Conservation (phyloP, 1,140 invertebrate species). For the Dinoponera quadriceps region DNA sequence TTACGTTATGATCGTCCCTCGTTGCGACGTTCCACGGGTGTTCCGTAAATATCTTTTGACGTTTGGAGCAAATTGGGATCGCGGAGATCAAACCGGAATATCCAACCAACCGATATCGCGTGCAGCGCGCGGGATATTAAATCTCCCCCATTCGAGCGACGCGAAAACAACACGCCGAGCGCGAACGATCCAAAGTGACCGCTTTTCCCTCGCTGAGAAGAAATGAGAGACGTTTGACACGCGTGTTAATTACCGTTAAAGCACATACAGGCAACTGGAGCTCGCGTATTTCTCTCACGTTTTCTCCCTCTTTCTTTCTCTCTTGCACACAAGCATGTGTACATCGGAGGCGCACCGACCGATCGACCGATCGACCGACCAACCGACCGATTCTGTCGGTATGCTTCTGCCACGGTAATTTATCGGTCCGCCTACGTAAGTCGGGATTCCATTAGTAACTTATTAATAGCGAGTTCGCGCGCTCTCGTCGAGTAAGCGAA, state of each 20-base stretch:
- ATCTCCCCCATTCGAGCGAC: not conserved
- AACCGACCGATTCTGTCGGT: constrained; percentile 43
- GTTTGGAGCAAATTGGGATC: too few relatives aligned
- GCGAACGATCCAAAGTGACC: not conserved
- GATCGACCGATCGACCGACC: not conserved
- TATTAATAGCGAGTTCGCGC: constrained; percentile 76
- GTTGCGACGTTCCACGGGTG: too few relatives aligned
- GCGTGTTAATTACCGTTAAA: constrained; percentile 66
- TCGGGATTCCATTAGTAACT: constrained; percentile 80
- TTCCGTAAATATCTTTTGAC: too few relatives aligned
- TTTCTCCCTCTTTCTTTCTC: too few relatives aligned
- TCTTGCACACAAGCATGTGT: too few relatives aligned
- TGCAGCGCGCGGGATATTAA: not conserved
- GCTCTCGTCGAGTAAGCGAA: not conserved
- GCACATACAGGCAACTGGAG: not conserved
- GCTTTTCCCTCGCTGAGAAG: not conserved
- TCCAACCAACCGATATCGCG: too few relatives aligned
- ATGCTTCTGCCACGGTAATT: constrained; percentile 72
- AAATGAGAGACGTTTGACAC: constrained; percentile 47
- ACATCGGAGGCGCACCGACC: constrained; percentile 4
- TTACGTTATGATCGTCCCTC: too few relatives aligned
- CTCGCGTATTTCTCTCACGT: constrained; percentile 1
- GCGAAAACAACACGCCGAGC: not conserved
- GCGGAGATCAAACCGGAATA: too few relatives aligned
- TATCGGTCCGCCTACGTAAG: constrained; percentile 79